Evolutionary conservation across 2,888 invertebrate genomes (phyloP), one percentile per base, ranked within the genome.

Genomic region (Drosophila parthenogenetica): DNA sequence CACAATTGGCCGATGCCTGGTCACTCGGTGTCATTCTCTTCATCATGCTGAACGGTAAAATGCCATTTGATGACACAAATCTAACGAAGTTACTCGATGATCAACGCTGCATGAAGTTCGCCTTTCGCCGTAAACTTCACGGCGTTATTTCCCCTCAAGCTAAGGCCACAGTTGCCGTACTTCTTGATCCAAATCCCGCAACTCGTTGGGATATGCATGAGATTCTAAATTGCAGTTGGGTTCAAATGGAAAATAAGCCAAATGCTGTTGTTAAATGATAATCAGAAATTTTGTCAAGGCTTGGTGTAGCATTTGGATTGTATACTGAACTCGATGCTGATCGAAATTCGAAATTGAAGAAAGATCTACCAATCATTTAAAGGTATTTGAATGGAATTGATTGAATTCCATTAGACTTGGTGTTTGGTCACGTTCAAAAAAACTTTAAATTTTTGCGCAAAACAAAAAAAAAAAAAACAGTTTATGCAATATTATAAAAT

Each of bases 1-100:
- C 97, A 0, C 97, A 97, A 92, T 92, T 96, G 72, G 96, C 97
- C 13, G 98, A 98, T 90, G 96, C 98, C 37, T 98, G 98, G 98
- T 97, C 98, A 7, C 93, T 98, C 73, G 98, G 97, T 7, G 95
- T 97, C 51, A 96, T 99, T 67, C 93, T 98, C 8, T 98, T 96
- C 91, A 98, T 98, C 74, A 98, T 98, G 98, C 92, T 98, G 19
- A 98, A 98, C 90, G 98, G 96, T 1, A 96, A 96, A 22, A 98
- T 98, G 98, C 98, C 98, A 0, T 98, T 97, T 90, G 97, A 98
- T 90, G 98, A 98, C 90, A 94, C 95, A n/a, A 97, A 97, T 91
- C 92, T 97, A 63, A 94, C 95, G 69, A 96, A 96, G 90, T 93
- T 98, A 83, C 93, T 98, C 11, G 95, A 96, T 80, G 96, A 97